Conservation (phyloP, 2,888 invertebrate species). For the Mythimna lalbum region DNA sequence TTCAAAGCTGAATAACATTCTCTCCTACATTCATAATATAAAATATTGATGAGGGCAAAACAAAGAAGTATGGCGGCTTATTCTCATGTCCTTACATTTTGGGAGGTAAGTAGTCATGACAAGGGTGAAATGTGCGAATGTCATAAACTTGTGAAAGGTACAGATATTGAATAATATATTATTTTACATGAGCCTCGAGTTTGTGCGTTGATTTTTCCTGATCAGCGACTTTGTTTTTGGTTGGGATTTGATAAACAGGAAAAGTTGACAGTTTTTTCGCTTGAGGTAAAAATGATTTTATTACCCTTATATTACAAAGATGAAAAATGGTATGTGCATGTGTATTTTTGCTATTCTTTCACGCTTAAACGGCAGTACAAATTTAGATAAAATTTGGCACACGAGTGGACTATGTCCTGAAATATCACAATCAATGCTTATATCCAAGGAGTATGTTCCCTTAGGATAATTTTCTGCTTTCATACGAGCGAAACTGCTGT, state of each 20-base stretch:
- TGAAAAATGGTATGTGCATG: too few species aligned
- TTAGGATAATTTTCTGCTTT: too few species aligned
- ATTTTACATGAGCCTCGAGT: constrained; percentile 27
- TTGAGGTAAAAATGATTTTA: neutral
- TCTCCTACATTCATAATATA: constrained; percentile 48
- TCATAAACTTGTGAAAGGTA: constrained; percentile 59
- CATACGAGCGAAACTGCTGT: too few species aligned
- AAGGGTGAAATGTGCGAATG: constrained; percentile 53
- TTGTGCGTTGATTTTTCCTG: constrained; percentile 35
- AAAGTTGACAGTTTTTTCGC: neutral
- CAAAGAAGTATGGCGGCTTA: constrained; percentile 39
- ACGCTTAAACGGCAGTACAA: too few species aligned
- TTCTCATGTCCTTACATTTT: constrained; percentile 45
- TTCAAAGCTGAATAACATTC: constrained; percentile 23
- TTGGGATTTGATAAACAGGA: neutral
- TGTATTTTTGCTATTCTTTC: too few species aligned
- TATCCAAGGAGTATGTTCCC: too few species aligned
- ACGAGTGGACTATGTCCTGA: too few species aligned
- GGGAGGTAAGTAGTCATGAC: constrained; percentile 56
- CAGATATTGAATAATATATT: constrained; percentile 56
- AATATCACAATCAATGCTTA: too few species aligned
- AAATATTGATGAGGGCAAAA: constrained; percentile 57
- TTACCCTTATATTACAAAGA: too few species aligned
- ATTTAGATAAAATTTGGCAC: too few species aligned
- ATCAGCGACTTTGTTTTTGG: constrained; percentile 18